A percentile compares a stretch with the other conserved stretches of the same genome.
Evolutionary conservation across 2,113 vertebrate species (phyloP).

Genomic region (Ondatra zibethicus): DNA sequence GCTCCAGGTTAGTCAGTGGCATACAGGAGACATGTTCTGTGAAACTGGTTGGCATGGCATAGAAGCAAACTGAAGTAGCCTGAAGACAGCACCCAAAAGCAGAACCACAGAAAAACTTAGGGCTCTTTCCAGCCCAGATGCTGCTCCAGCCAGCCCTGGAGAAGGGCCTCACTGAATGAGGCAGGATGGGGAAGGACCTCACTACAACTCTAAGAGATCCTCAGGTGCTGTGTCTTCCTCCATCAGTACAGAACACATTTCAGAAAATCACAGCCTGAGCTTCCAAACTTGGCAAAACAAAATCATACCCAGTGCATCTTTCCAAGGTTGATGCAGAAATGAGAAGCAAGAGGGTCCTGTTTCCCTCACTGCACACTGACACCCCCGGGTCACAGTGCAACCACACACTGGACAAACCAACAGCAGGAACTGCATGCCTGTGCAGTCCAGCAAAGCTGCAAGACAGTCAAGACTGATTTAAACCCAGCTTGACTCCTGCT

Average conservation of each 20-base stretch:
- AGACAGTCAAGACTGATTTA: background rate
- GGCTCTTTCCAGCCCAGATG: accelerated
- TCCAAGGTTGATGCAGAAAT: background rate
- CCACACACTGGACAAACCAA: background rate
- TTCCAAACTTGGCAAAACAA: background rate
- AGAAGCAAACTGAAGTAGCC: background rate
- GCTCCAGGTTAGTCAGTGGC: background rate
- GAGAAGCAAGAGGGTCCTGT: accelerated
- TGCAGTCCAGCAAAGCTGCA: background rate
- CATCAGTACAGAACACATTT: background rate
- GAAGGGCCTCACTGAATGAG: background rate
- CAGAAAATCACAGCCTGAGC: background rate
- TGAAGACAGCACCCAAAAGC: background rate
- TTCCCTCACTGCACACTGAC: background rate
- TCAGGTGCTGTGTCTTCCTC: background rate
- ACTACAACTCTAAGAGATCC: background rate
- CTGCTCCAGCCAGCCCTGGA: background rate
- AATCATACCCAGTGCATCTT: background rate
- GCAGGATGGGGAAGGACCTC: background rate
- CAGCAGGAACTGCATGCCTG: too few species aligned
- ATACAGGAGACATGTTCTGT: background rate
- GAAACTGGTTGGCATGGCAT: background rate
- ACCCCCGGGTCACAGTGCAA: background rate
- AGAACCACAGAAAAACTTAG: background rate
- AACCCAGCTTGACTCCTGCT: background rate